A percentile compares a stretch with the other conserved stretches of the same genome.
Evolutionary conservation across 1,140 invertebrate species (phyloP).

Genomic region (Bradynema listronoti): DNA sequence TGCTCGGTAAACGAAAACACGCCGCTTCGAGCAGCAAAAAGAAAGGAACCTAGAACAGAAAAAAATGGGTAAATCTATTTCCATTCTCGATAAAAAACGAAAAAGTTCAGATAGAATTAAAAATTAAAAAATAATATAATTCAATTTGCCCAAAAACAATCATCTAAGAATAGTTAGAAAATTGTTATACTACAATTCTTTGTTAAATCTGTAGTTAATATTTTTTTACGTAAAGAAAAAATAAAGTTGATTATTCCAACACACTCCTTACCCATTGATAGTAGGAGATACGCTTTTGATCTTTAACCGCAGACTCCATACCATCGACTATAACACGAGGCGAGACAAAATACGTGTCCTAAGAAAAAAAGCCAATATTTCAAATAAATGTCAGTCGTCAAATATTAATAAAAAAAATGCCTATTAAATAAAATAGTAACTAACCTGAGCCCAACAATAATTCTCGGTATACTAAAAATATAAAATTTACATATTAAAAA

Average conservation of each 20-base stretch:
- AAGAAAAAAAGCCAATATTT: neutral
- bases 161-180: no score
- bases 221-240: no score
- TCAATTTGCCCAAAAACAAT: no score
- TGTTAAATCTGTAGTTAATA: no score
- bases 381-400: neutral
- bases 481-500: neutral
- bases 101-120: no score
- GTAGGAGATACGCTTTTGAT: conserved; percentile 46
- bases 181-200: no score
- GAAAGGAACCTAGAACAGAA: conserved; percentile 28
- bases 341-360: conserved; percentile 42
- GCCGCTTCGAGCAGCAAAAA: conserved; percentile 57
- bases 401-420: neutral
- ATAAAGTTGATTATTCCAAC: no score
- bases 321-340: conserved; percentile 31
- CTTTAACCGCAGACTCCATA: conserved; percentile 18
- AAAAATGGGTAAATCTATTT: no score
- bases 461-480: conserved; percentile 42
- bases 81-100: no score
- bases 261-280: conserved; percentile 60
- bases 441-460: conserved; percentile 37
- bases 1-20: conserved; percentile 57
- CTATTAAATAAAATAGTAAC: no score
- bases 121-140: no score